These are phyloP conservation scores for Avahi laniger DNA, from an alignment of 2,797 vertebrate species.

Conservation along the genomic window DNA sequence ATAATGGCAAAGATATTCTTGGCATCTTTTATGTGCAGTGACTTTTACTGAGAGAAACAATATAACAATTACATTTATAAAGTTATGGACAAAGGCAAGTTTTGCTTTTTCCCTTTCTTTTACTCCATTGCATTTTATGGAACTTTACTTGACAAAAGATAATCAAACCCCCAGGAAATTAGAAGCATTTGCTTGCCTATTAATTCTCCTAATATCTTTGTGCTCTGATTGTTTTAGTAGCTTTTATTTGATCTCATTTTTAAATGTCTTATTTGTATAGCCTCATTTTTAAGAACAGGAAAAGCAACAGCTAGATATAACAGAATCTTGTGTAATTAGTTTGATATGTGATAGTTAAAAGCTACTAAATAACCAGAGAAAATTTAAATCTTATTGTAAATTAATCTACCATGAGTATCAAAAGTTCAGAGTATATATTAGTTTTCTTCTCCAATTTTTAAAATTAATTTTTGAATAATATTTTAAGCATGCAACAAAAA, in stretches of 20 bases:
- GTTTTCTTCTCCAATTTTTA: background rate
- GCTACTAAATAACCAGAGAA: background rate
- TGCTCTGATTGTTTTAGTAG: slow-evolving; percentile 24
- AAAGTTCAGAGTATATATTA: background rate
- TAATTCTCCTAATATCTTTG: slow-evolving; percentile 46
- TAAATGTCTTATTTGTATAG: slow-evolving; percentile 45
- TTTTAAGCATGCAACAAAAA: background rate
- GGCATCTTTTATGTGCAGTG: background rate
- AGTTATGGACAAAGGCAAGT: background rate
- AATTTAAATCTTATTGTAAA: background rate
- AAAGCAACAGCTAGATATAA: slow-evolving; percentile 12
- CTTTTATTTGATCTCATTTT: slow-evolving; percentile 52
- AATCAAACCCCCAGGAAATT: background rate
- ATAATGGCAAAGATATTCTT: background rate
- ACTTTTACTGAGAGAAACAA: slow-evolving; percentile 16
- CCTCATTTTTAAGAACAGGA: slow-evolving; percentile 13
- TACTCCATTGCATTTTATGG: background rate
- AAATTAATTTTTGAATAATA: background rate
- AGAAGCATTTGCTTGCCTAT: background rate
- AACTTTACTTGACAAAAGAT: background rate
- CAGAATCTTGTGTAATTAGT: slow-evolving; percentile 6
- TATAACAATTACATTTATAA: background rate
- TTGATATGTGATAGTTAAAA: slow-evolving; percentile 40
- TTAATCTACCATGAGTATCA: background rate
- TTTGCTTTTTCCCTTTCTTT: background rate